A percentile compares a stretch with the other conserved stretches of the same genome.
phyloP scores from a whole-genome alignment of 2,113 vertebrate species.

The Trichomycterus rosablanca region DNA sequence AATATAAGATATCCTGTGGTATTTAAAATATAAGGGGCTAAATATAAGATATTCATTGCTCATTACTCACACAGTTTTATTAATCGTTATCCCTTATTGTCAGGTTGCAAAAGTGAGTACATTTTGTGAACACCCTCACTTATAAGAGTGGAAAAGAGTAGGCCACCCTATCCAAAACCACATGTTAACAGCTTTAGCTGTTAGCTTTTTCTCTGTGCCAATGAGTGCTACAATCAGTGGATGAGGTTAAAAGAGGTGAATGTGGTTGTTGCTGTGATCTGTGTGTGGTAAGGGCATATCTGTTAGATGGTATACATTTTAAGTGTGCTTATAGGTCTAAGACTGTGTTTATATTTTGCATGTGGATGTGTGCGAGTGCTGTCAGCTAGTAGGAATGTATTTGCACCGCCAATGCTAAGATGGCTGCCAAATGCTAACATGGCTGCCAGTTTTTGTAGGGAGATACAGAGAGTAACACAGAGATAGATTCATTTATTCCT shows the following conservation, averaged over 20 bases:
- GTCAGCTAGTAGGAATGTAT: conserved; percentile 72
- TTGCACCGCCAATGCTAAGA: conserved; percentile 83
- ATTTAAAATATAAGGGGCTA: no score
- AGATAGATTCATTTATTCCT: conserved; percentile 51
- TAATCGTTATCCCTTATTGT: background rate
- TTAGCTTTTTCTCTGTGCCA: background rate
- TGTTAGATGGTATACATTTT: conserved; percentile 14
- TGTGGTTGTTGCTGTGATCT: conserved; percentile 18
- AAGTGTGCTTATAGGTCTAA: conserved; percentile 5
- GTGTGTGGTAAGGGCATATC: background rate
- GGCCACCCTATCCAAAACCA: background rate
- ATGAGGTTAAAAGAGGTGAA: conserved; percentile 14
- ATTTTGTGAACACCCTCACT: background rate
- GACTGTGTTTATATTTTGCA: conserved; percentile 24
- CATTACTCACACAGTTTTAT: no score
- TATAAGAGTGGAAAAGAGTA: conserved; percentile 11
- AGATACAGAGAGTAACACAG: conserved; percentile 47
- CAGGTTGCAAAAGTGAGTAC: background rate
- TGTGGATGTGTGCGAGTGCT: conserved; percentile 53
- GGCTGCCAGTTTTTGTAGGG: conserved; percentile 84
- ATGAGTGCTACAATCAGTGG: background rate
- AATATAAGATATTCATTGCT: no score
- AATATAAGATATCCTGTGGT: no score
- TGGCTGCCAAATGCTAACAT: conserved; percentile 95
- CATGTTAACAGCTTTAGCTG: conserved; percentile 1